Conservation (phyloP, 2,797 vertebrate genomes). For the Anolis apletophallus region DNA sequence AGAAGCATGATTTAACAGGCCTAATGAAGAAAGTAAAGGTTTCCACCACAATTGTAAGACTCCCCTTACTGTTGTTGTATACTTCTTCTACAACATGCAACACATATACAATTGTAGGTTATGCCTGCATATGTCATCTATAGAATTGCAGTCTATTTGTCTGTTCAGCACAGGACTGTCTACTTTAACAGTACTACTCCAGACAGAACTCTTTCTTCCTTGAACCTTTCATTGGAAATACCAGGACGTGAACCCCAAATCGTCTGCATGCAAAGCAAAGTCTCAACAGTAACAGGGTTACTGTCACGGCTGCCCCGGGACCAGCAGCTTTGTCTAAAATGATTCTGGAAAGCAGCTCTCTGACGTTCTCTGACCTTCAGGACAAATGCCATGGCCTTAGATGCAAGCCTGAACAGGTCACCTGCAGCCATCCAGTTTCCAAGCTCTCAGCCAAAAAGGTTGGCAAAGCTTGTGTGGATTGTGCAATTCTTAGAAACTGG, state of each 20-base stretch:
- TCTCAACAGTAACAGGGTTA: background rate
- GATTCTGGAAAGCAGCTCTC: background rate
- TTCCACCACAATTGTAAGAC: too few relatives aligned
- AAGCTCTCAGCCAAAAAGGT: background rate
- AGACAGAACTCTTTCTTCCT: too few relatives aligned
- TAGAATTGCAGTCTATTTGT: too few relatives aligned
- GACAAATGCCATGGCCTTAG: background rate
- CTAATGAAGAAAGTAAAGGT: too few relatives aligned
- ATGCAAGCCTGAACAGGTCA: constrained; percentile 7
- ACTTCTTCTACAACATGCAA: too few relatives aligned
- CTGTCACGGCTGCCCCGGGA: background rate
- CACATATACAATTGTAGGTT: too few relatives aligned
- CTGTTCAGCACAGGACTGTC: too few relatives aligned
- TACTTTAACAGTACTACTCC: too few relatives aligned
- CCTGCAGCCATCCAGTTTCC: constrained; percentile 11
- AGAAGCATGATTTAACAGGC: too few relatives aligned
- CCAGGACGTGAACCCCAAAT: background rate
- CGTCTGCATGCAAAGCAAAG: background rate
- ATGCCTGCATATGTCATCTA: too few relatives aligned
- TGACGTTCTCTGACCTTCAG: background rate
- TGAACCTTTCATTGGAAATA: too few relatives aligned
- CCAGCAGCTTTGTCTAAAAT: background rate
- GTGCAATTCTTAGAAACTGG: background rate
- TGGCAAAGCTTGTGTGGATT: constrained; percentile 14
- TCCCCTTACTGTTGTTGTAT: too few relatives aligned